Evolutionary conservation across 2,888 invertebrate genomes (phyloP).

Genomic region (Deilephila elpenor): DNA sequence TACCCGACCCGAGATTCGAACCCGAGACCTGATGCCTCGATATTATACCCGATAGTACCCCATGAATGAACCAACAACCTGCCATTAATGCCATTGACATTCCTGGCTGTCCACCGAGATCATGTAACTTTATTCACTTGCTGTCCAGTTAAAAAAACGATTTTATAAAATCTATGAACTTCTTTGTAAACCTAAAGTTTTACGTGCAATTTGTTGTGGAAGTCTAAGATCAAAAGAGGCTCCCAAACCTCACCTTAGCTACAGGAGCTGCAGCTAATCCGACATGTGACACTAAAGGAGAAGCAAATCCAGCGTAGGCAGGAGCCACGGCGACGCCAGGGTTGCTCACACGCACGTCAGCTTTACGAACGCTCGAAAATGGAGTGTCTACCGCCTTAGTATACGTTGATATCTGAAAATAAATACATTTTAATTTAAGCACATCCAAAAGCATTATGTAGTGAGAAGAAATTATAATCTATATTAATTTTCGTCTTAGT

Average conservation of each 20-base stretch:
- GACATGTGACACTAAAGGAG: conserved; percentile 69
- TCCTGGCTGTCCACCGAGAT: too few relatives aligned
- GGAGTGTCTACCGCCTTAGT: conserved; percentile 89
- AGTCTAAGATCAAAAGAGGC: neutral
- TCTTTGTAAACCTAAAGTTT: neutral
- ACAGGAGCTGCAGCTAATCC: conserved; percentile 68
- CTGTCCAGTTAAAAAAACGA: too few relatives aligned
- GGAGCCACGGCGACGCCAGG: conserved; percentile 80
- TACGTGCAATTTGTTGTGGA: neutral
- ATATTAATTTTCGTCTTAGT: too few relatives aligned
- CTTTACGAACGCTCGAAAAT: conserved; percentile 88
- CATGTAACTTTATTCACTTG: too few relatives aligned
- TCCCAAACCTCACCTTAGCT: conserved; percentile 61
- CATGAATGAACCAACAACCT: too few relatives aligned
- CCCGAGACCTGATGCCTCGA: too few relatives aligned
- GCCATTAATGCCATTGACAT: too few relatives aligned
- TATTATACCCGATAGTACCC: too few relatives aligned
- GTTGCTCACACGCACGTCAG: conserved; percentile 89
- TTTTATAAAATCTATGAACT: too few relatives aligned
- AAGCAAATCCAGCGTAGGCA: conserved; percentile 58
- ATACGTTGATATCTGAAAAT: conserved; percentile 86
- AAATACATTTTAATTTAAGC: neutral
- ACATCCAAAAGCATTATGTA: too few relatives aligned
- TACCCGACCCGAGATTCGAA: too few relatives aligned
- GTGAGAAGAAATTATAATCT: too few relatives aligned